A percentile compares a stretch with the other conserved stretches of the same genome.
phyloP scores from a whole-genome alignment of 2,888 invertebrate species.

The Maniola hyperantus region DNA sequence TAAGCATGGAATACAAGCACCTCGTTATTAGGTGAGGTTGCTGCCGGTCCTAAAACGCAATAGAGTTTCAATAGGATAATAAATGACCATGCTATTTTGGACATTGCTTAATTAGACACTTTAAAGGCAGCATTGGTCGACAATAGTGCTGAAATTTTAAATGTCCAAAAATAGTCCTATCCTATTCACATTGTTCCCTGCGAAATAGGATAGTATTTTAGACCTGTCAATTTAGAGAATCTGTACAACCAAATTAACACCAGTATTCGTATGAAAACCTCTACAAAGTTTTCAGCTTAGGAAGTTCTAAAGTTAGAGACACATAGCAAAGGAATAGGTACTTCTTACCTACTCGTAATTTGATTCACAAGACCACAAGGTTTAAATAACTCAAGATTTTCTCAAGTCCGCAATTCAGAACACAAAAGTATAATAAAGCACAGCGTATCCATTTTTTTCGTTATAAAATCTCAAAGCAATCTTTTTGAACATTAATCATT shows the following conservation, averaged over 20 bases:
- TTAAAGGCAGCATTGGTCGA: background rate
- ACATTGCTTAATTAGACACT: background rate
- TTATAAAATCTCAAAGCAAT: constrained; percentile 31
- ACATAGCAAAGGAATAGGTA: too few species aligned
- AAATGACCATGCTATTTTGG: background rate
- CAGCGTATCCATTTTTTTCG: constrained; percentile 20
- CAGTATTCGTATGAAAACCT: background rate
- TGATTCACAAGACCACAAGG: background rate
- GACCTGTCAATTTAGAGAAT: too few species aligned
- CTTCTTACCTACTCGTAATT: background rate
- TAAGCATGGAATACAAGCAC: too few species aligned
- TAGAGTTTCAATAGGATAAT: background rate
- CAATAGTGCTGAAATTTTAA: too few species aligned
- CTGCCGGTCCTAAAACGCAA: background rate
- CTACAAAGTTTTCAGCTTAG: background rate
- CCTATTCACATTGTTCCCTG: too few species aligned
- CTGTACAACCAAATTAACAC: background rate
- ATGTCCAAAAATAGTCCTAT: too few species aligned
- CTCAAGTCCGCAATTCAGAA: constrained; percentile 14
- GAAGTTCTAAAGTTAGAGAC: too few species aligned
- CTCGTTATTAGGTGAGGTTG: background rate
- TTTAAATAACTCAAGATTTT: background rate
- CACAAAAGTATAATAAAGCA: constrained; percentile 19
- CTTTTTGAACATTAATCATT: constrained; percentile 38
- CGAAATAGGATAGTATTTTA: too few species aligned